Evolutionary conservation across 2,797 vertebrate species (phyloP).

Genomic region (Galago senegalensis): DNA sequence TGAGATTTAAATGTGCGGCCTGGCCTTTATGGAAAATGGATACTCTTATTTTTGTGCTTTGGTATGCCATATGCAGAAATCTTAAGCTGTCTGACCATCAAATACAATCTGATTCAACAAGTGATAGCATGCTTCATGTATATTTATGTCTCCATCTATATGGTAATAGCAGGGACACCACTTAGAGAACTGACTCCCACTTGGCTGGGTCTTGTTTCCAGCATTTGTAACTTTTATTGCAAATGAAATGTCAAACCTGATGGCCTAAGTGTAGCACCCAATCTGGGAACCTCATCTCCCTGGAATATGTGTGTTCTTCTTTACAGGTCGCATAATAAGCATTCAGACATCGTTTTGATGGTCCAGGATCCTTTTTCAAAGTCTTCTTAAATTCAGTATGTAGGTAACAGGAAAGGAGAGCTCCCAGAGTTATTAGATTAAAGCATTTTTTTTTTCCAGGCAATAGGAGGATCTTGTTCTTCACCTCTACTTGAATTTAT

Average conservation of each 20-base stretch:
- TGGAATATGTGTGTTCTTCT: not conserved
- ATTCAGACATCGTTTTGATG: conserved; percentile 30
- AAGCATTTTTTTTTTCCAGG: not conserved
- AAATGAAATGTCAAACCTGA: conserved; percentile 80
- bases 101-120: conserved; percentile 76
- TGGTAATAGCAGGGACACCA: conserved; percentile 71
- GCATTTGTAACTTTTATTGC: conserved; percentile 78
- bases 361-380: not conserved
- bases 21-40: not conserved
- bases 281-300: not conserved
- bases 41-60: conserved; percentile 70
- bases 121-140: conserved; percentile 68
- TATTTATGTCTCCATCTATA: conserved; percentile 80
- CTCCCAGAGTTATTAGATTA: conserved; percentile 26
- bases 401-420: conserved; percentile 35
- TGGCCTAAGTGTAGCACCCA: not conserved
- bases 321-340: conserved; percentile 35
- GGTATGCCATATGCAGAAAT: conserved; percentile 65
- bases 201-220: conserved; percentile 68
- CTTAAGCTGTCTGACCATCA: conserved; percentile 70
- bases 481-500: conserved; percentile 28
- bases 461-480: not conserved
- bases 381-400: not conserved
- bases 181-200: conserved; percentile 54
- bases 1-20: conserved; percentile 54